Conservation (phyloP, 2,797 vertebrate species). For the Lepus townsendii region DNA sequence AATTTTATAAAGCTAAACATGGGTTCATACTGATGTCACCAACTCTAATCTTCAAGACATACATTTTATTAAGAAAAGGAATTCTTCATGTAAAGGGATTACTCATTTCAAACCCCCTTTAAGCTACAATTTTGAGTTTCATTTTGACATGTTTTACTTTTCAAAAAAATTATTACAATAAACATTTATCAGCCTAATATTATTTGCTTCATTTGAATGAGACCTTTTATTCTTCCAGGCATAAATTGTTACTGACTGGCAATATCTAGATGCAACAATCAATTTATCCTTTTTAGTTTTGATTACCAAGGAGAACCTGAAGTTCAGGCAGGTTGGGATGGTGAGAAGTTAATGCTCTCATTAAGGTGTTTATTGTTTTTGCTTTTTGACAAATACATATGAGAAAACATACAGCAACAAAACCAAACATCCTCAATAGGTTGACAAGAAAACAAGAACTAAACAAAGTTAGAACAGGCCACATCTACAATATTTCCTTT, state of each 20-base stretch:
- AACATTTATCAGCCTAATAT: not conserved
- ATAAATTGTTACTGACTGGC: not conserved
- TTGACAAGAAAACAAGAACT: conserved; percentile 2
- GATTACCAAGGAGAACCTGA: conserved; percentile 18
- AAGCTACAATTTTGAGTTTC: conserved; percentile 36
- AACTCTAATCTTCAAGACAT: not conserved
- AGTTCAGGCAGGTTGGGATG: not conserved
- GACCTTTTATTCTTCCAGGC: not conserved
- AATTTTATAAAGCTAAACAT: conserved; percentile 37
- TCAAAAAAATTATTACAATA: not conserved
- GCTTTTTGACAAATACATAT: not conserved
- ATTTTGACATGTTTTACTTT: conserved; percentile 18
- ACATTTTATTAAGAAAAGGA: not conserved
- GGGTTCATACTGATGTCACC: not conserved
- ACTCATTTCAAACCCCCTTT: conserved; percentile 19
- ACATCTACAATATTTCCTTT: not conserved
- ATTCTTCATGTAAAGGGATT: conserved; percentile 15
- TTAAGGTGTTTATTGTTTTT: not conserved
- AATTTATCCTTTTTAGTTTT: conserved; percentile 13
- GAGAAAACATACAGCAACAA: conserved; percentile 8
- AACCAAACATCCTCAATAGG: not conserved
- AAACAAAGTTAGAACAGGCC: conserved; percentile 26
- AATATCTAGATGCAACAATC: conserved; percentile 3
- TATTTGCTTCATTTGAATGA: not conserved
- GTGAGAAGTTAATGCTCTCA: conserved; percentile 5